A percentile compares a stretch with the other conserved stretches of the same genome.
Evolutionary conservation across 2,888 invertebrate species (phyloP).

Genomic region (Sphecodes monilicornis): DNA sequence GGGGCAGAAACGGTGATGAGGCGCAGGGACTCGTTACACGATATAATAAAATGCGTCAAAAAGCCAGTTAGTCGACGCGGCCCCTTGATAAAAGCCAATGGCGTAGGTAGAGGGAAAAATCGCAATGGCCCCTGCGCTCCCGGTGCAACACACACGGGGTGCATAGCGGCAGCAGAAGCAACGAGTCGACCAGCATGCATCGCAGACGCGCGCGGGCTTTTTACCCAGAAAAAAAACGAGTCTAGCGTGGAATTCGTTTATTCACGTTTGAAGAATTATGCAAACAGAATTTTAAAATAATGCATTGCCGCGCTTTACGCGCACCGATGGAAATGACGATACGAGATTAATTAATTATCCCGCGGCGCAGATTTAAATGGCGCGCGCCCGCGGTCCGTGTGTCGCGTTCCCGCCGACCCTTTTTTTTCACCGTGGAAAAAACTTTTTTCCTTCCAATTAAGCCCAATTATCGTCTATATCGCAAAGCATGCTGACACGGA

Average conservation of each 20-base stretch:
- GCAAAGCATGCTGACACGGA: slow-evolving; percentile 23
- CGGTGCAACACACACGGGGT: neutral
- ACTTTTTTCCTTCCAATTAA: slow-evolving; percentile 57
- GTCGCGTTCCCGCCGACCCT: slow-evolving; percentile 10
- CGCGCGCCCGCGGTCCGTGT: neutral
- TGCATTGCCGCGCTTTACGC: slow-evolving; percentile 54
- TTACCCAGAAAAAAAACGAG: slow-evolving; percentile 51
- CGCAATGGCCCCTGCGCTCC: neutral
- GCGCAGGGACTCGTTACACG: slow-evolving; percentile 76
- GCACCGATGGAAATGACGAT: slow-evolving; percentile 61
- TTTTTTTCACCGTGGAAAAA: slow-evolving; percentile 51
- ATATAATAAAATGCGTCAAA: slow-evolving; percentile 80
- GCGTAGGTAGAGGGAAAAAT: slow-evolving; percentile 44
- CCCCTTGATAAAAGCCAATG: slow-evolving; percentile 68
- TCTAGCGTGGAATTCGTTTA: slow-evolving; percentile 69
- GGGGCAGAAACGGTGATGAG: slow-evolving; percentile 71
- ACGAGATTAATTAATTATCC: slow-evolving; percentile 64
- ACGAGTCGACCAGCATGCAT: neutral
- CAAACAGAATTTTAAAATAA: slow-evolving; percentile 69
- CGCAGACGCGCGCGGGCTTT: slow-evolving; percentile 39
- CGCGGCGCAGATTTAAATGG: slow-evolving; percentile 58
- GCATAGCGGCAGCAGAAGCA: neutral
- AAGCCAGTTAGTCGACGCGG: slow-evolving; percentile 76
- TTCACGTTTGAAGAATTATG: slow-evolving; percentile 70
- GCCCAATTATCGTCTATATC: slow-evolving; percentile 48